Evolutionary conservation across 2,113 vertebrate species (phyloP).

Genomic region (Nipponia nippon): DNA sequence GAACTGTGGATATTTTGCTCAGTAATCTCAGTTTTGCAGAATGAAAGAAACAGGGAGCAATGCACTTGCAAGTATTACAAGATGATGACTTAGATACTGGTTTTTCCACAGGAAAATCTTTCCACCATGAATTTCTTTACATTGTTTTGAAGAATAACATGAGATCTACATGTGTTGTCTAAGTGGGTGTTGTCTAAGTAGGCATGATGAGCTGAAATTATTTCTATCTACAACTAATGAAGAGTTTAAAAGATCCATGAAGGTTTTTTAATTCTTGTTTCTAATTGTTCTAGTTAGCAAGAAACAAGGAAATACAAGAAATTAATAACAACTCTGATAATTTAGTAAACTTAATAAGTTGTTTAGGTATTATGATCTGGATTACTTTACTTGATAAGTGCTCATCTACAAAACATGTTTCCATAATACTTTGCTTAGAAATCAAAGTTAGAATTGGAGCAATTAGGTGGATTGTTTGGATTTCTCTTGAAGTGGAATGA

Average conservation of each 20-base stretch:
- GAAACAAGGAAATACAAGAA: background rate
- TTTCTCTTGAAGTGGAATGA: constrained; percentile 6
- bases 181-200: background rate
- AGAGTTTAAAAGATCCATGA: background rate
- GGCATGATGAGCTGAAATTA: background rate
- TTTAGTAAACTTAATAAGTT: background rate
- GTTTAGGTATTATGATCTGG: background rate
- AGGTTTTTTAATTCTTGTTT: background rate
- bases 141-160: background rate
- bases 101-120: background rate
- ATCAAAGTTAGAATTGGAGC: background rate
- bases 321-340: background rate
- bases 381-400: background rate
- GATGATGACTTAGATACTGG: background rate
- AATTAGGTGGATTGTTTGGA: constrained; percentile 31
- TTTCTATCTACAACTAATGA: background rate
- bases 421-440: background rate
- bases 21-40: background rate
- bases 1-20: background rate
- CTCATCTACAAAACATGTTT: background rate
- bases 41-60: background rate
- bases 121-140: background rate
- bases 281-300: background rate
- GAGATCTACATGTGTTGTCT: background rate
- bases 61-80: background rate